A percentile compares a stretch with the other conserved stretches of the same genome.
Evolutionary conservation across 2,797 vertebrate species (phyloP).

Genomic region (Numenius phaeopus): DNA sequence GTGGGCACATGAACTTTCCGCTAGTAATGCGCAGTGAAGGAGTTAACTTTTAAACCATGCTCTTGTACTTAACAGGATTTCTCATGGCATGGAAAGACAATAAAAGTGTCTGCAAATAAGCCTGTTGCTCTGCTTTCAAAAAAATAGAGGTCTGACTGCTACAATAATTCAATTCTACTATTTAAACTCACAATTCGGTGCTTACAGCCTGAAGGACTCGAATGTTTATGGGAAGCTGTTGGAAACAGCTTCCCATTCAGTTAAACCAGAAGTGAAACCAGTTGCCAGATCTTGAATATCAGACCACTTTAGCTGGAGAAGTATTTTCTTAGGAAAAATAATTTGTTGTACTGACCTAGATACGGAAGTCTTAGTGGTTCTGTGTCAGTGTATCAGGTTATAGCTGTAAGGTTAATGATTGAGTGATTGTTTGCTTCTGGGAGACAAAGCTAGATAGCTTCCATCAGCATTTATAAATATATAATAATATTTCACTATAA

Average conservation of each 20-base stretch:
- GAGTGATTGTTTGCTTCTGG: neutral
- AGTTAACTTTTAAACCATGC: neutral
- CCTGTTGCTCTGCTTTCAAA: neutral
- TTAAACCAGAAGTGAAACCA: constrained; percentile 9
- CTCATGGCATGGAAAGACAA: neutral
- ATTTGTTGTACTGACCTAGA: neutral
- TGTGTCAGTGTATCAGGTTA: neutral
- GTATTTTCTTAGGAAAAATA: neutral
- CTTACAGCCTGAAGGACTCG: neutral
- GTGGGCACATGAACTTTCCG: neutral
- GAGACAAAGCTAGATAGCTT: neutral
- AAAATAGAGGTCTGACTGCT: neutral
- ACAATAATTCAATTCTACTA: neutral
- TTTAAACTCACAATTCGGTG: neutral
- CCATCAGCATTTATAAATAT: neutral
- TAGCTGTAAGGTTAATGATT: neutral
- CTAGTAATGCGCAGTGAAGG: neutral
- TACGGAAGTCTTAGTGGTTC: neutral
- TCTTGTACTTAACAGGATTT: neutral
- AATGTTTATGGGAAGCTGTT: neutral
- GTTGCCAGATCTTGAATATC: neutral
- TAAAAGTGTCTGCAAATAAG: neutral
- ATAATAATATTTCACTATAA: neutral
- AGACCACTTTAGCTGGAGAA: neutral
- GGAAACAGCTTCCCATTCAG: neutral